Conservation (phyloP, 2,888 invertebrate species). For the Hecatera dysodea region DNA sequence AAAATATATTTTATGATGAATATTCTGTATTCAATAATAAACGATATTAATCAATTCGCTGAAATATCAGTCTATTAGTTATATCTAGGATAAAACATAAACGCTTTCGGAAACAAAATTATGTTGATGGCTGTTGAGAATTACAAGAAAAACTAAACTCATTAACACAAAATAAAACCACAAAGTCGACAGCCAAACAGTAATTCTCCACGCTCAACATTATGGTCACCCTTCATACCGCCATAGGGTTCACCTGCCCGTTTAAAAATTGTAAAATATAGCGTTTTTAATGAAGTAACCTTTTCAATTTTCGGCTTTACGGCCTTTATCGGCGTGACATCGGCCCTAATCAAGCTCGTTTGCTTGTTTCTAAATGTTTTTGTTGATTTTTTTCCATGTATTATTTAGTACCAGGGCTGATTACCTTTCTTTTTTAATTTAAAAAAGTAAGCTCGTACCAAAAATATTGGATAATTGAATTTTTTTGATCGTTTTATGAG, state of each 20-base stretch:
- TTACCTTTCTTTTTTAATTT: constrained; percentile 86
- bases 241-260: constrained; percentile 87
- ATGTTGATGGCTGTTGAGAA: background rate
- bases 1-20: too few relatives aligned
- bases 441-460: constrained; percentile 68
- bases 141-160: background rate
- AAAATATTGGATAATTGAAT: constrained; percentile 82
- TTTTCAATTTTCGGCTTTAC: constrained; percentile 90
- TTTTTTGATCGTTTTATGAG: constrained; percentile 76
- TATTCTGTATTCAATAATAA: background rate
- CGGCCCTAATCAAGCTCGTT: constrained; percentile 87
- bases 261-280: constrained; percentile 89
- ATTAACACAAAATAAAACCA: constrained; percentile 13
- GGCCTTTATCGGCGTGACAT: constrained; percentile 90
- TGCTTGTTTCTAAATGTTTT: constrained; percentile 77
- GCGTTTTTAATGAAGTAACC: constrained; percentile 89
- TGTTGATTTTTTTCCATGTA: constrained; percentile 73
- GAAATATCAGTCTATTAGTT: background rate
- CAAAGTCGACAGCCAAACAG: constrained; percentile 42
- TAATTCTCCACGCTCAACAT: constrained; percentile 47
- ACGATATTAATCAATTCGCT: background rate
- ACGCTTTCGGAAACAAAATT: background rate
- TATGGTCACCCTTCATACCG: constrained; percentile 78
- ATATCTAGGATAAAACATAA: constrained; percentile 6
- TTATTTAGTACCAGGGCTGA: constrained; percentile 80